Base-by-base conservation (phyloP, 2,797 vertebrate genomes). In the Syndactyla subalaris region DNA sequence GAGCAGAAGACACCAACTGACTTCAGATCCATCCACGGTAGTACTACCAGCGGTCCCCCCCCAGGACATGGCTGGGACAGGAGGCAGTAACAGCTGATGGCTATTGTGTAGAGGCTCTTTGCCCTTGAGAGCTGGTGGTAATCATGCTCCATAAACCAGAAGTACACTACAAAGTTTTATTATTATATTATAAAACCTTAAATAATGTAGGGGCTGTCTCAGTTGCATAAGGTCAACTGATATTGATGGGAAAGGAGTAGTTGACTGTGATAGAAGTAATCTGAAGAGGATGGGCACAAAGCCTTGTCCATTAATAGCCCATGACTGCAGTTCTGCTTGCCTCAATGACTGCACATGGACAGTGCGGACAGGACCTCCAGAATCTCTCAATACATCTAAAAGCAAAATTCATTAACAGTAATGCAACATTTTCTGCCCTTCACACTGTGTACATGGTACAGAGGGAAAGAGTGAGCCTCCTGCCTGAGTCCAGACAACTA, bases 101-200 rank as follows among this genome's bases (percentile, higher is more conserved):
- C 34, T 24, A 4, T 12, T 79, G 57, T 34, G 11, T 17, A 70
- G 21, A 20, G 59, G n/a, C 30, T 91, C 71, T 91, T 49, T 91
- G 91, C 54, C 91, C 93, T 96, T 97, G 84, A 91, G 39, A 77
- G 16, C 26, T 62, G 32, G 22, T 87, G 63, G 63, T 61, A 86
- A 94, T 87, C 61, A 55, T 10, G 84, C 59, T 91, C 57, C 61
- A n/a, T 75, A 81, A 94, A 93, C 49, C 57, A 85, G 54, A 94
- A 92, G 15, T 30, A 30, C 54, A 89, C 46, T 93, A 85, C 24
- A 14, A 71, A 85, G 21, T 92, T 85, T 88, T 85, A 93, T 87
- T 74, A 65, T 62, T 77, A 10, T 61, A 89, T 89, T 92, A 96
- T 72, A 85, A 92, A 92, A 61, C 13, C 62, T 87, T 85, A 85